Conservation (phyloP, 1,140 invertebrate species). For the Carposina sasakii region DNA sequence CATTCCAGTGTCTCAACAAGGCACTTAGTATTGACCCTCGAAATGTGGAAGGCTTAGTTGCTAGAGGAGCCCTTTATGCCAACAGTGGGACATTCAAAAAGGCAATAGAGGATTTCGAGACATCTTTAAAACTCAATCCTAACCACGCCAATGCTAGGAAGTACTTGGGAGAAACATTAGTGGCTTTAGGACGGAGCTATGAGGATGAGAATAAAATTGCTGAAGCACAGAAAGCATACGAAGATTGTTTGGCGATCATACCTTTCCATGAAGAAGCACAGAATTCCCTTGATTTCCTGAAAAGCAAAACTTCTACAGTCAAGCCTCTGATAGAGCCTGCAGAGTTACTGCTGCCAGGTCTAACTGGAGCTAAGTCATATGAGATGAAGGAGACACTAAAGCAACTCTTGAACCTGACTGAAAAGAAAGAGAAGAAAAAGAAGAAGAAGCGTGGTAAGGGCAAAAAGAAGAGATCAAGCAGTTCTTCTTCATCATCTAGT, state of each 20-base stretch:
- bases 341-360: slow-evolving; percentile 73
- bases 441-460: slow-evolving; percentile 83
- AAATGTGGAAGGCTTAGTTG: slow-evolving; percentile 95
- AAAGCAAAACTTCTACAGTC: slow-evolving; percentile 75
- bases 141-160: slow-evolving; percentile 95
- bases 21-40: slow-evolving; percentile 92
- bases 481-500: slow-evolving; percentile 78
- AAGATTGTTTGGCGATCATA: slow-evolving; percentile 84
- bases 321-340: slow-evolving; percentile 76
- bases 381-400: slow-evolving; percentile 79
- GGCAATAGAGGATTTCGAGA: slow-evolving; percentile 95
- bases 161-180: slow-evolving; percentile 93
- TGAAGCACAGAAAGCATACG: slow-evolving; percentile 89
- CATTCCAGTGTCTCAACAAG: slow-evolving; percentile 95
- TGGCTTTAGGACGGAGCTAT: slow-evolving; percentile 87
- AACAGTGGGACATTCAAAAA: slow-evolving; percentile 95
- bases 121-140: slow-evolving; percentile 88
- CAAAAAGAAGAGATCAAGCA: slow-evolving; percentile 79
- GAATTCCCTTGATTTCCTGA: slow-evolving; percentile 84
- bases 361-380: slow-evolving; percentile 69
- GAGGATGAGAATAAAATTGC: slow-evolving; percentile 88
- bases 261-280: slow-evolving; percentile 89
- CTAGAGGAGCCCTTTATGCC: slow-evolving; percentile 93
- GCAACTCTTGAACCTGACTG: slow-evolving; percentile 73
- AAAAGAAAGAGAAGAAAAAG: slow-evolving; percentile 80